phyloP scores from a whole-genome alignment of 30 jellyfish, hydroid and myxozoan species.

The Aurelia aurita region DNA sequence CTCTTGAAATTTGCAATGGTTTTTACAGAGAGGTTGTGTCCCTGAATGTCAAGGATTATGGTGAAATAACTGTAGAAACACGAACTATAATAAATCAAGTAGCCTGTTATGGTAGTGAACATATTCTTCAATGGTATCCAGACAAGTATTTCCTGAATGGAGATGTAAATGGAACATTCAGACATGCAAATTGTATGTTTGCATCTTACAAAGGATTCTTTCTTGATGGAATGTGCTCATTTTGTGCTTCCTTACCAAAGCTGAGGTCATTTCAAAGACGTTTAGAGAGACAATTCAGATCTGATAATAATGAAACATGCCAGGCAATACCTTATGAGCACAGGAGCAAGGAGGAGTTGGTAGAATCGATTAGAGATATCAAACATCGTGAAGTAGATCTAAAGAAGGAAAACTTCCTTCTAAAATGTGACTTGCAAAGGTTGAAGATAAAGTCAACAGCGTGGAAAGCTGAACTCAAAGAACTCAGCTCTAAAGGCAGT shows the following conservation, averaged over 20 bases:
- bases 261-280: constrained; percentile 5
- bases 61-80: constrained; percentile 18
- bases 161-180: constrained; percentile 1
- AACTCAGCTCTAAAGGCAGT: constrained; percentile 12
- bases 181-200: constrained; percentile 14
- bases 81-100: constrained; percentile 4
- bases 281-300: not conserved
- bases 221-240: constrained; percentile 3
- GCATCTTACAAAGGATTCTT: constrained; percentile 5
- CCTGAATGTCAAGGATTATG: constrained; percentile 4
- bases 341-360: too few species aligned
- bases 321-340: too few species aligned
- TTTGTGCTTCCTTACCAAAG: constrained; percentile 26
- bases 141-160: constrained; percentile 5
- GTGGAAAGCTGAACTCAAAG: constrained; percentile 12
- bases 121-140: too few species aligned
- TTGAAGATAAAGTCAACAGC: not conserved
- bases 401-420: constrained; percentile 1
- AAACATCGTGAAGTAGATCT: not conserved
- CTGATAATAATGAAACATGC: not conserved
- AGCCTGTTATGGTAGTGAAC: not conserved
- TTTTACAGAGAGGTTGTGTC: constrained; percentile 10
- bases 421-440: constrained; percentile 19
- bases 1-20: constrained; percentile 12
- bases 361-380: not conserved